Conservation (phyloP, 2,888 invertebrate species). For the Choreutis nemorana region DNA sequence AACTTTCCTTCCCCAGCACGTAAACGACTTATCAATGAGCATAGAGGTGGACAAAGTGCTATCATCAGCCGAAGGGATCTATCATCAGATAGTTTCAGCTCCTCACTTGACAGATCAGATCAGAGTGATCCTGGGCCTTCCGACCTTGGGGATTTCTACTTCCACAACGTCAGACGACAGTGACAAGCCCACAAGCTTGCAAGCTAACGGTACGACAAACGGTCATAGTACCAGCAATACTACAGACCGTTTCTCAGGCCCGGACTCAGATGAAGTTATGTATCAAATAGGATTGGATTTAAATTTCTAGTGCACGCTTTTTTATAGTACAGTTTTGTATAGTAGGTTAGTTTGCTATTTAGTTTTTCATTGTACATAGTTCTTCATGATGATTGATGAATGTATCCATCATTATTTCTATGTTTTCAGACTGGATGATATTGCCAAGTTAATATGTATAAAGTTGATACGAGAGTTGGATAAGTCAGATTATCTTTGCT, state of each 20-base stretch:
- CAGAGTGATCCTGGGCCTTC: slow-evolving; percentile 74
- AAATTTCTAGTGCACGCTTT: slow-evolving; percentile 45
- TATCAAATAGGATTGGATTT: slow-evolving; percentile 66
- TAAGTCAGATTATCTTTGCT: too few relatives aligned
- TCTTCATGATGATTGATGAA: too few relatives aligned
- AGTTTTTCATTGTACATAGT: too few relatives aligned
- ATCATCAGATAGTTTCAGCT: slow-evolving; percentile 81
- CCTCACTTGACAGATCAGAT: slow-evolving; percentile 76
- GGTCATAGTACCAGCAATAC: slow-evolving; percentile 18
- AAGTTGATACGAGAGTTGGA: too few relatives aligned
- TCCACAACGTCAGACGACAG: slow-evolving; percentile 37
- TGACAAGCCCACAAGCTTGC: slow-evolving; percentile 11
- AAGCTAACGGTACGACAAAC: slow-evolving; percentile 23
- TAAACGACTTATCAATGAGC: slow-evolving; percentile 91
- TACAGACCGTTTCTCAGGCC: slow-evolving; percentile 21
- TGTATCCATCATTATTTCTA: too few relatives aligned
- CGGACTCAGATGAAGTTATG: slow-evolving; percentile 63
- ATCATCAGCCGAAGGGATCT: slow-evolving; percentile 91
- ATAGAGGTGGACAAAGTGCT: slow-evolving; percentile 85
- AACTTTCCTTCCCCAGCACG: slow-evolving; percentile 73
- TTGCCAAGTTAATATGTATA: too few relatives aligned
- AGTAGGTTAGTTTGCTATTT: too few relatives aligned
- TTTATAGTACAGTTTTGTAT: too few relatives aligned
- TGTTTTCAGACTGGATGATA: too few relatives aligned
- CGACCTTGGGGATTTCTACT: slow-evolving; percentile 33